Evolutionary conservation across 2,113 vertebrate genomes (phyloP).

Genomic region (Progne subis): DNA sequence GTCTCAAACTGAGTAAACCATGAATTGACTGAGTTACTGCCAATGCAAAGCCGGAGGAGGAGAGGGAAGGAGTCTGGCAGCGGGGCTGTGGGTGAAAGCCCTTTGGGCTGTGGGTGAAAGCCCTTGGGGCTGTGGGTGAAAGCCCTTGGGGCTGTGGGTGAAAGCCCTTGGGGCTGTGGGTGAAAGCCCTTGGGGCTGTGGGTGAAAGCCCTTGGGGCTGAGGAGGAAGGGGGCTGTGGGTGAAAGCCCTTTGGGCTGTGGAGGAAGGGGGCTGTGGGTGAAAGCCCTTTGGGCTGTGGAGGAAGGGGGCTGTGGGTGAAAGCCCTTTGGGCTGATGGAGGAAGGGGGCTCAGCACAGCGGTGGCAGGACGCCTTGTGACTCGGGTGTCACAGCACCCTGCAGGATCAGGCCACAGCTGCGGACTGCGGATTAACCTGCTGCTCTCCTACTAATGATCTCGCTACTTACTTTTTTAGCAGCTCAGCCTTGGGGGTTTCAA

Average conservation of each 20-base stretch:
- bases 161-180: background rate
- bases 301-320: no score
- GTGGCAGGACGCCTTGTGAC: background rate
- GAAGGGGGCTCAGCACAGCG: background rate
- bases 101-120: no score
- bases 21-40: background rate
- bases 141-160: no score
- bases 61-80: background rate
- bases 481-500: background rate
- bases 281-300: no score
- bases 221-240: no score
- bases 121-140: no score
- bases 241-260: no score
- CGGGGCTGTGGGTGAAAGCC: no score
- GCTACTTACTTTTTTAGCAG: background rate
- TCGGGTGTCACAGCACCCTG: background rate
- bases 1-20: background rate
- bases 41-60: background rate
- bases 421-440: background rate
- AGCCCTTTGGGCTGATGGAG: no score
- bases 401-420: background rate
- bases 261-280: no score
- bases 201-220: no score
- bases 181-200: no score
- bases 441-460: background rate